A percentile compares a stretch with the other conserved stretches of the same genome.
Conservation (phyloP, 2,888 invertebrate species). For the Myopa testacea region DNA sequence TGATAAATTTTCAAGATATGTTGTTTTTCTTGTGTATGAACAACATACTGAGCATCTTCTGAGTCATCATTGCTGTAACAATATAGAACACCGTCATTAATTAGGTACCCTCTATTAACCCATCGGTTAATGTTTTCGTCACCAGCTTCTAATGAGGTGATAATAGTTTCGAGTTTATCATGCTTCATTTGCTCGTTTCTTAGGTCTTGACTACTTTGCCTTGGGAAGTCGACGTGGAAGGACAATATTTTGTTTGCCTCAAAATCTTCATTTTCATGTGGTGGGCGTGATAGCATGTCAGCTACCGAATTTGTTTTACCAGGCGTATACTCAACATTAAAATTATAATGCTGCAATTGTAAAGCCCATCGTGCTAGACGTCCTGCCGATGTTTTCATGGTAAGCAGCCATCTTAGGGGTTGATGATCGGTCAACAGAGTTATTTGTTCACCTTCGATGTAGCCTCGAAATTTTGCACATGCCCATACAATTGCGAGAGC, state of each 20-base stretch:
- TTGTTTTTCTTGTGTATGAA: conserved; percentile 33
- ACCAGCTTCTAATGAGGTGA: too few species aligned
- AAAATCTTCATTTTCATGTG: conserved; percentile 16
- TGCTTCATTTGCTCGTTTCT: conserved; percentile 26
- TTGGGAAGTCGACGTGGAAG: conserved; percentile 13
- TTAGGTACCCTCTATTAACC: too few species aligned
- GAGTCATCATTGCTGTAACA: conserved; percentile 38
- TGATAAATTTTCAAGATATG: conserved; percentile 42
- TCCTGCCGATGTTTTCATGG: conserved; percentile 63
- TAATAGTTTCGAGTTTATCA: conserved; percentile 30
- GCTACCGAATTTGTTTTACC: conserved; percentile 57
- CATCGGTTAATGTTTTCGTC: too few species aligned
- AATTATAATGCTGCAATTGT: conserved; percentile 54
- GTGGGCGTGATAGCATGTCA: conserved; percentile 42
- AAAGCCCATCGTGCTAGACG: conserved; percentile 68
- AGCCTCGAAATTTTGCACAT: conserved; percentile 50
- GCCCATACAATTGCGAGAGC: conserved; percentile 48
- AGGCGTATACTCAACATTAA: conserved; percentile 58
- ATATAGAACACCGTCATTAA: too few species aligned
- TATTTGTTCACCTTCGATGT: conserved; percentile 58
- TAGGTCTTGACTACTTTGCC: conserved; percentile 31
- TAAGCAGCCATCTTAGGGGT: conserved; percentile 67
- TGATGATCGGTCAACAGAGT: conserved; percentile 66
- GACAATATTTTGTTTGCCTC: neutral
- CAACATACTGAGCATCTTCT: conserved; percentile 39